These are phyloP conservation scores for Pipistrellus pygmaeus DNA, from an alignment of 2,797 vertebrate genomes.

Conservation along the genomic window DNA sequence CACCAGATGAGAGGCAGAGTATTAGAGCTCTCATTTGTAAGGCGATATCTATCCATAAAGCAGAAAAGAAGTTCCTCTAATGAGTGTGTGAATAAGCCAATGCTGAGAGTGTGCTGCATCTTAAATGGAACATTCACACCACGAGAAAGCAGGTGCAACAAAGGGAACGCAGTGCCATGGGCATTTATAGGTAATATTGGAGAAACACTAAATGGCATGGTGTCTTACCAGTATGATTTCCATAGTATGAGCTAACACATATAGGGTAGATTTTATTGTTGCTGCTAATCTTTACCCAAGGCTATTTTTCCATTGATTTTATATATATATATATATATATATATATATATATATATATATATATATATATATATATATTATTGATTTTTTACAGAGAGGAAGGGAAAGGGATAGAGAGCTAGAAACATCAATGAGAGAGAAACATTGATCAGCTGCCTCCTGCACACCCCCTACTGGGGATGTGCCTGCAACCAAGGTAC, in stretches of 20 bases:
- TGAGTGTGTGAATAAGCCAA: neutral
- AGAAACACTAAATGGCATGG: neutral
- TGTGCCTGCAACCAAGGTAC: too few relatives aligned
- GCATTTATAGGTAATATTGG: neutral
- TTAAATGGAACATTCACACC: neutral
- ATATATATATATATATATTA: too few relatives aligned
- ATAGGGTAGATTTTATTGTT: neutral
- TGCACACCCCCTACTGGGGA: too few relatives aligned
- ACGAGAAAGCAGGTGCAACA: neutral
- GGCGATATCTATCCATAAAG: neutral
- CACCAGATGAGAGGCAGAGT: conserved; percentile 24
- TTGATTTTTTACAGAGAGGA: too few relatives aligned
- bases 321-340: too few relatives aligned
- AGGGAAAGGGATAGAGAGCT: too few relatives aligned
- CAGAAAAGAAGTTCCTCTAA: neutral
- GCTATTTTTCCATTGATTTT: too few relatives aligned
- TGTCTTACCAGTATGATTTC: neutral
- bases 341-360: too few relatives aligned
- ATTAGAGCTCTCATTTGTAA: neutral
- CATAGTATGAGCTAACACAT: neutral
- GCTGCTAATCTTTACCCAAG: too few relatives aligned
- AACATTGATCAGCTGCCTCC: too few relatives aligned
- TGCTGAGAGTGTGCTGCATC: neutral
- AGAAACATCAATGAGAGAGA: too few relatives aligned
- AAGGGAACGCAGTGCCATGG: neutral